Base-by-base conservation (phyloP, 2,797 vertebrate genomes). In the Notolepis coatsorum region DNA sequence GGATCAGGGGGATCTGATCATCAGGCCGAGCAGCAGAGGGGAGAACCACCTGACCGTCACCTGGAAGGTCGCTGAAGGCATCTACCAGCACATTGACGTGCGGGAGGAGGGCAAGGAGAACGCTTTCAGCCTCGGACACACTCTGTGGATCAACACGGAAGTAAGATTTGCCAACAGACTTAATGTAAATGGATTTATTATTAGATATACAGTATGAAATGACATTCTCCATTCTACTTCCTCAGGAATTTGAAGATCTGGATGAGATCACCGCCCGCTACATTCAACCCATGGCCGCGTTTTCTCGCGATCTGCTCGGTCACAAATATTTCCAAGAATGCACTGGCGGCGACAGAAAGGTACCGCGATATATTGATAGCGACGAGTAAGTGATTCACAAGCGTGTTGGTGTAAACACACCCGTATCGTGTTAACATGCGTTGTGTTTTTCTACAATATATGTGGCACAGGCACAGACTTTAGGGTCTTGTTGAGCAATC, bases 1-100 rank as follows among this genome's bases (percentile, higher is more conserved):
- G 95, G 95, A 96, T 89, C 95, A 96, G 84, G 95, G 95, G 13
- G 95, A 96, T 1, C 94, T 96, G 58, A 93, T 96, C 47, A 95
- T 96, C 63, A 89, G 95, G 15, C 95, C 95, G 0, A 96, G 95
- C 73, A 96, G 95, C 87, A 96, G 96, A 80, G 95, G 95, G 0
- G 95, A 95, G 75, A 96, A 95, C 79, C 95, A 96, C 37, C 84
- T 96, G 50, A 96, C 95, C 0, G 95, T 96, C 55, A 96, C 95
- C 35, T 96, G 95, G 95, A 96, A 96, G 81, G 94, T 96, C 71
- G 92, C 90, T 0, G 94, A 95, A 7, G 92, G 92, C 27, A 94
- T 96, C 69, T 96, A 94, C 77, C 95, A 96, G 78, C 95, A 96
- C 0, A 94, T 96, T 67, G 95, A 95, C 9, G 90, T 96, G 4